phyloP scores from a whole-genome alignment of 2,797 vertebrate genomes.

The Balearica regulorum region DNA sequence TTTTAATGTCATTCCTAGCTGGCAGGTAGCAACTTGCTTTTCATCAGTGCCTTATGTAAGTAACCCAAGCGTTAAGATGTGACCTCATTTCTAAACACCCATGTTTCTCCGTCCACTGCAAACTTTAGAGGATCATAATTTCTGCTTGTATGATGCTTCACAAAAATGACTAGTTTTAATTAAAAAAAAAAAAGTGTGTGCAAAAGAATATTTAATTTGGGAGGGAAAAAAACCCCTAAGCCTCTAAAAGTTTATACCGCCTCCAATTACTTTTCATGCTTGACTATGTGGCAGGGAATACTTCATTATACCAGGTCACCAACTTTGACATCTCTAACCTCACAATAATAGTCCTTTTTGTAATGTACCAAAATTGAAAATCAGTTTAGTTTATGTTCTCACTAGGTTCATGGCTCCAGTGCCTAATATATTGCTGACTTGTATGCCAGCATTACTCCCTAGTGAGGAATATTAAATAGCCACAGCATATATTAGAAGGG shows the following conservation, averaged over 20 bases:
- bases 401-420: constrained; percentile 55
- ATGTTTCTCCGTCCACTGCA: background rate
- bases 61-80: constrained; percentile 19
- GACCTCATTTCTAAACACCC: background rate
- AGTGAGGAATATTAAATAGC: constrained; percentile 65
- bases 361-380: constrained; percentile 64
- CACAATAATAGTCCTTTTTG: constrained; percentile 63
- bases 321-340: constrained; percentile 71
- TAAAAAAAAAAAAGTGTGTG: background rate
- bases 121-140: background rate
- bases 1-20: constrained; percentile 42
- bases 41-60: constrained; percentile 23
- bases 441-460: constrained; percentile 54
- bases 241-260: constrained; percentile 8
- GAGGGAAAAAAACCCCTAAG: background rate
- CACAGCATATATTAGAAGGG: constrained; percentile 52
- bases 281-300: constrained; percentile 49
- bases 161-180: background rate
- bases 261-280: constrained; percentile 49
- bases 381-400: constrained; percentile 68
- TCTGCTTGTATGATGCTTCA: background rate
- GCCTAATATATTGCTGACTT: constrained; percentile 61
- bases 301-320: constrained; percentile 65
- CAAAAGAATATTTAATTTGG: constrained; percentile 9
- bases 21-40: constrained; percentile 51